Conservation (phyloP, 1,140 invertebrate genomes). For the Achatina immaculata region DNA sequence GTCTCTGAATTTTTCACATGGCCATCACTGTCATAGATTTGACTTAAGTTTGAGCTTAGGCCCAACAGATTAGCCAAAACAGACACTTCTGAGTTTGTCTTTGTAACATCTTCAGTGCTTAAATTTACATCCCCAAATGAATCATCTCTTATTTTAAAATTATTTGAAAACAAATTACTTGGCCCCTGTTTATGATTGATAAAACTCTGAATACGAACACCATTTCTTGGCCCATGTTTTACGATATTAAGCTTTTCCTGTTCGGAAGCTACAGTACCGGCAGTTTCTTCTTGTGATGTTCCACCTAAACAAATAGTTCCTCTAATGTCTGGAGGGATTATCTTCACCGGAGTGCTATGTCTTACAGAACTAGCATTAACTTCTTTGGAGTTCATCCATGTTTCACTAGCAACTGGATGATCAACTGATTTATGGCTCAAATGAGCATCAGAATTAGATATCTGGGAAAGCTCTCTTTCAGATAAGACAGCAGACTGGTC, state of each 20-base stretch:
- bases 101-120: background rate
- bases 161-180: background rate
- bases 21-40: background rate
- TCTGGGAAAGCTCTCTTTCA: background rate
- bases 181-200: background rate
- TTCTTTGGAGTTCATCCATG: background rate
- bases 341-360: background rate
- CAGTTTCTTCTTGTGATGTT: background rate
- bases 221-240: background rate
- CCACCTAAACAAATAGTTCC: background rate
- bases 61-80: constrained; percentile 21
- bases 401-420: background rate
- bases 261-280: background rate
- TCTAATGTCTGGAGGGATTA: background rate
- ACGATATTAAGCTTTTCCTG: background rate
- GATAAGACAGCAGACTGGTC: background rate
- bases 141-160: background rate
- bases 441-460: no score
- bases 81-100: background rate
- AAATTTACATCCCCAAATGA: background rate
- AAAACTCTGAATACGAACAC: background rate
- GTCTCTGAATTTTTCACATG: background rate
- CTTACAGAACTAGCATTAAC: background rate
- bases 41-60: constrained; percentile 3
- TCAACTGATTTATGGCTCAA: background rate